Percentiles rank a stretch among this genome's conserved stretches.
Conservation (phyloP, 2,888 invertebrate species). For the Hypercompe scribonia region DNA sequence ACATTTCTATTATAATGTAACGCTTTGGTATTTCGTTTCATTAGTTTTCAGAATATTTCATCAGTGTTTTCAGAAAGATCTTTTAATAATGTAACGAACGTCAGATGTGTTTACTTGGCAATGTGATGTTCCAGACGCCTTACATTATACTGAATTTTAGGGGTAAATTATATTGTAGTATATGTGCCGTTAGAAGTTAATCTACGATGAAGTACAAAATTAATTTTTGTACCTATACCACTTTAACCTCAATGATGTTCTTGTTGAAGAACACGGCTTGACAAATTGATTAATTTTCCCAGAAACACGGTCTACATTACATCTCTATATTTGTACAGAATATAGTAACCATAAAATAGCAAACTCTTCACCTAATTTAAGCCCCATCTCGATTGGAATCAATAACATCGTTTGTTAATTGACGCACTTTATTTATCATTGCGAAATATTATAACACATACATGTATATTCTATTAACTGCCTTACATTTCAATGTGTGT, state of each 20-base stretch:
- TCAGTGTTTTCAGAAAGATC: not conserved
- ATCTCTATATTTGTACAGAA: not conserved
- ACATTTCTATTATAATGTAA: not conserved
- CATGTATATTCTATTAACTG: conserved; percentile 16
- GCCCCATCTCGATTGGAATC: not conserved
- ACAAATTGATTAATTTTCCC: not conserved
- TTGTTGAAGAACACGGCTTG: no score
- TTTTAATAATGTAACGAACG: not conserved
- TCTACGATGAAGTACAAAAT: no score
- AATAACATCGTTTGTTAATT: conserved; percentile 1
- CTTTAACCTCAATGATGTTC: no score
- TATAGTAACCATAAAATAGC: not conserved
- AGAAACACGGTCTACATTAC: no score
- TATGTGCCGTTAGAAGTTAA: not conserved
- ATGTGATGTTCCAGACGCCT: conserved; percentile 1
- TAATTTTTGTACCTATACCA: no score
- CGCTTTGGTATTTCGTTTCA: conserved; percentile 12
- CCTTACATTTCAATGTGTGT: not conserved
- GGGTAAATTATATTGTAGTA: no score
- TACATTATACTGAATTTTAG: no score
- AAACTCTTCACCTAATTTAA: not conserved
- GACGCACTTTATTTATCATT: conserved; percentile 3
- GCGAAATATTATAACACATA: conserved; percentile 11
- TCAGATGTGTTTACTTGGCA: not conserved
- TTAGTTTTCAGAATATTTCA: conserved; percentile 14